Evolutionary conservation across 2,888 invertebrate genomes (phyloP).

Genomic region (Ectemnius lituratus): DNA sequence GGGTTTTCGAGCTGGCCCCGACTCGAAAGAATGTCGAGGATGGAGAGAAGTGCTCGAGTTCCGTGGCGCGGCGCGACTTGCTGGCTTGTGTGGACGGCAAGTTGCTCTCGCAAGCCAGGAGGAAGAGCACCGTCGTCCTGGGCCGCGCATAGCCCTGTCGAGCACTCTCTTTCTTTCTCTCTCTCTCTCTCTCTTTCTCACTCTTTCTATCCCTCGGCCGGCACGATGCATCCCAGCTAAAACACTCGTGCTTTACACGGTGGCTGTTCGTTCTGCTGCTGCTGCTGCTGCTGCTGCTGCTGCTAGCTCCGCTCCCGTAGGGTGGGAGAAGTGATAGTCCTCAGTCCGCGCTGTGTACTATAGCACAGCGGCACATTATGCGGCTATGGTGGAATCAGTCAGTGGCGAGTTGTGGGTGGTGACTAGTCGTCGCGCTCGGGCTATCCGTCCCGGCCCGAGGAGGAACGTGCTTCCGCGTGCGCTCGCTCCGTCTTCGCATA

Average conservation of each 20-base stretch:
- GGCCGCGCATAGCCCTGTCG: too few species aligned
- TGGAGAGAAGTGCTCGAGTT: constrained; percentile 10
- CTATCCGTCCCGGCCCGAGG: constrained; percentile 46
- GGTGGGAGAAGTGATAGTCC: constrained; percentile 77
- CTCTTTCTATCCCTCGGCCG: background rate
- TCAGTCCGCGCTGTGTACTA: constrained; percentile 61
- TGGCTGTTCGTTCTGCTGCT: constrained; percentile 60
- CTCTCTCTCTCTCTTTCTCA: too few species aligned
- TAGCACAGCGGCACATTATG: constrained; percentile 72
- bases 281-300: too few species aligned
- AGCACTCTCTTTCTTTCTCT: too few species aligned
- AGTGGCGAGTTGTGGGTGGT: constrained; percentile 76
- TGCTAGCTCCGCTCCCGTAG: constrained; percentile 48
- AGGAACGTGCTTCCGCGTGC: constrained; percentile 51
- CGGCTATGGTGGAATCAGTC: constrained; percentile 76
- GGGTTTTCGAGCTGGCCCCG: background rate
- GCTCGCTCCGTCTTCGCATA: constrained; percentile 24
- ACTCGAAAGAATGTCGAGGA: constrained; percentile 2
- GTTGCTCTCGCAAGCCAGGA: too few species aligned
- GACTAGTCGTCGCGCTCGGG: constrained; percentile 66
- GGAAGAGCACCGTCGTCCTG: constrained; percentile 1
- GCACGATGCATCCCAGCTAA: constrained; percentile 61
- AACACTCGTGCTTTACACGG: constrained; percentile 67
- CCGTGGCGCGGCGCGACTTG: constrained; percentile 3
- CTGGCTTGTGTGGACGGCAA: background rate